phyloP scores from a whole-genome alignment of 2,888 invertebrate species.

The Imbricaverruca yamaguchii region DNA sequence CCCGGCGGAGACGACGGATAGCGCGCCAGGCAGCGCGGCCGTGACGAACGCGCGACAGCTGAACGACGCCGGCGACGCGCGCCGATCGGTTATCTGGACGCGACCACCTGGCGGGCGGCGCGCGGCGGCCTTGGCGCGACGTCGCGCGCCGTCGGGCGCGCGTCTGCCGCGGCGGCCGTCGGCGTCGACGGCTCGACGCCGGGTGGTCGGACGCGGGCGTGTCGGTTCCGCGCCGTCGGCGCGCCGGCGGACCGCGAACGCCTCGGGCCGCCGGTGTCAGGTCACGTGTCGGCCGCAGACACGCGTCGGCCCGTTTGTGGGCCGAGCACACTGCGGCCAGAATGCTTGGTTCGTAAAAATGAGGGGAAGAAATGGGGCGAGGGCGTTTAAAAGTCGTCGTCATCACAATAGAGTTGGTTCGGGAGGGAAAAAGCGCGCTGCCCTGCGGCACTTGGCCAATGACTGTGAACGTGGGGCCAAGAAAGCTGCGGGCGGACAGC shows the following conservation, averaged over 20 bases:
- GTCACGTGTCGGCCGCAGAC: background rate
- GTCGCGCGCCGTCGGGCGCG: background rate
- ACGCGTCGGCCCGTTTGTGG: background rate
- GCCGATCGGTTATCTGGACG: background rate
- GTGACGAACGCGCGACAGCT: background rate
- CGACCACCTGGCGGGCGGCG: conserved; percentile 1
- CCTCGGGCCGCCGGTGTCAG: background rate
- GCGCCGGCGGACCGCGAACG: background rate
- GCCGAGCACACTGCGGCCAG: background rate
- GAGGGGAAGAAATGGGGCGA: background rate
- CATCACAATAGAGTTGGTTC: background rate
- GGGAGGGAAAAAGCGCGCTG: background rate
- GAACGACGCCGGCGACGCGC: background rate
- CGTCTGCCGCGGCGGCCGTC: background rate
- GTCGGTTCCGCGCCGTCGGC: background rate
- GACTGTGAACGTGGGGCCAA: background rate
- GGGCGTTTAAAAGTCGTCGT: too few species aligned
- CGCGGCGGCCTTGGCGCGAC: background rate
- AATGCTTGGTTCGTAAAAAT: background rate
- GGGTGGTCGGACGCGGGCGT: background rate
- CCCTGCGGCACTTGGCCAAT: too few species aligned
- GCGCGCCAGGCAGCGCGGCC: background rate
- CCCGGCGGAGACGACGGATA: background rate
- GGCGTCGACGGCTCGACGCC: background rate
- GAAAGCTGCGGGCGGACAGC: background rate